Percentiles rank a stretch among this genome's conserved stretches.
These are phyloP conservation scores for Hemiscyllium ocellatum DNA, from an alignment of 2,113 vertebrate genomes.

Conservation along the genomic window DNA sequence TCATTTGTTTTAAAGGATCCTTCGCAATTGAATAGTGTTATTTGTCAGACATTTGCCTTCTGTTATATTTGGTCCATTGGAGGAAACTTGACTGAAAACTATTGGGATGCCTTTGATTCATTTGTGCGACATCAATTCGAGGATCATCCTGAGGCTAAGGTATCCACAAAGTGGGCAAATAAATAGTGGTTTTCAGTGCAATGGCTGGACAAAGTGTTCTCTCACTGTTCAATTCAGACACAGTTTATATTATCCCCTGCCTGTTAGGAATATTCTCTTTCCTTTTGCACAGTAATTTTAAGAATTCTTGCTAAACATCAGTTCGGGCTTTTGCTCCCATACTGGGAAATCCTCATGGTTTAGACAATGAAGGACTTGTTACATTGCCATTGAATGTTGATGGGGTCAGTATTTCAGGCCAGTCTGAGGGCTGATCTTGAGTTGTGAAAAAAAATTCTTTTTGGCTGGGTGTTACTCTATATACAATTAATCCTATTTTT, in stretches of 20 bases:
- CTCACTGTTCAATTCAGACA: not conserved
- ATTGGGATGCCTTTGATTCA: slow-evolving; percentile 65
- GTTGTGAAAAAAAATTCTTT: not conserved
- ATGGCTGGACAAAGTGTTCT: not conserved
- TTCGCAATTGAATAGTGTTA: slow-evolving; percentile 51
- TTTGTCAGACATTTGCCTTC: slow-evolving; percentile 73
- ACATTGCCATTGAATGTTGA: not conserved
- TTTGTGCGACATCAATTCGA: slow-evolving; percentile 68
- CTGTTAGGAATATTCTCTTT: not conserved
- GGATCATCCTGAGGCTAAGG: slow-evolving; percentile 62
- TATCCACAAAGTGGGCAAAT: slow-evolving; percentile 43
- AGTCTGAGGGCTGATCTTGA: not conserved
- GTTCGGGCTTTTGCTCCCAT: not conserved
- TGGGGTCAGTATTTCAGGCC: not conserved
- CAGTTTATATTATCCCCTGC: not conserved
- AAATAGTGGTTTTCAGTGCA: not conserved
- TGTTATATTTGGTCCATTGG: slow-evolving; percentile 70
- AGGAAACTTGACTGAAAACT: slow-evolving; percentile 62
- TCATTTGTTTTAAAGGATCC: slow-evolving; percentile 54
- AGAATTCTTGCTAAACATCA: not conserved
- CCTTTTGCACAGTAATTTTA: not conserved
- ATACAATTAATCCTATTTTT: not conserved
- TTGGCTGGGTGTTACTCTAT: not conserved
- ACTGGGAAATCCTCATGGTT: not conserved
- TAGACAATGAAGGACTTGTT: not conserved